Evolutionary conservation across 2,888 invertebrate genomes (phyloP), one percentile per base, ranked within the genome.

Genomic region (Diaprepes abbreviatus): DNA sequence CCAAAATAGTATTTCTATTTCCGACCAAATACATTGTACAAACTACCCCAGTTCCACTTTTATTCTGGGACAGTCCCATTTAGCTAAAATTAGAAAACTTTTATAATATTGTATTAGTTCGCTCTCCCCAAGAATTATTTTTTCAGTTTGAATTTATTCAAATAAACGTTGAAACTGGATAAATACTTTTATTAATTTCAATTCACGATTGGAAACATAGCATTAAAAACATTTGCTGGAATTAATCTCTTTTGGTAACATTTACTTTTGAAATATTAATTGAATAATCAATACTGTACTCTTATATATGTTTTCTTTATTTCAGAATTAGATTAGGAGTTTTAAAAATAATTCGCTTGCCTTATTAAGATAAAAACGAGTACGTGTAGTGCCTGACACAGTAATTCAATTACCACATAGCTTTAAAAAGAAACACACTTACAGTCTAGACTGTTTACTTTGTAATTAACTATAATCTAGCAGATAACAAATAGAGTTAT

Each of bases 331-430:
- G 33, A 12, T 59, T 43, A 33, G 35, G 2, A 50, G 36, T 28
- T 28, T 21, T 6, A 58, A 62, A 10, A 38, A 62, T 33, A 59
- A 62, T 66, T 50, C 57, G 48, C 50, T 66, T 66, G 71, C 71
- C 71, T 73, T 65, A 65, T 50, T 43, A 59, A 59, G 54, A 62
- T 68, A 67, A 67, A 24, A 64, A 74, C 69, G 63, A 75, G 78
- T 76, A 77, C 69, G 75, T 68, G 78, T 79, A 79, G 79, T 79
- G 79, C 79, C 79, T 79, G 73, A 60, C 38, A 52, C 35, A 43
- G 14, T 19, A 50, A 33, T 52, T 59, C 58, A 66, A 59, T 66
- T 59, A 66, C 52, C 31, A 45, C n/a, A 66, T 66, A 66, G 66
- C 59, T 59, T 66, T 66, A 66, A 66, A 50, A 58, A 58, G 66